Conservation (phyloP, 2,797 vertebrate genomes). For the Poliocrania exsul region DNA sequence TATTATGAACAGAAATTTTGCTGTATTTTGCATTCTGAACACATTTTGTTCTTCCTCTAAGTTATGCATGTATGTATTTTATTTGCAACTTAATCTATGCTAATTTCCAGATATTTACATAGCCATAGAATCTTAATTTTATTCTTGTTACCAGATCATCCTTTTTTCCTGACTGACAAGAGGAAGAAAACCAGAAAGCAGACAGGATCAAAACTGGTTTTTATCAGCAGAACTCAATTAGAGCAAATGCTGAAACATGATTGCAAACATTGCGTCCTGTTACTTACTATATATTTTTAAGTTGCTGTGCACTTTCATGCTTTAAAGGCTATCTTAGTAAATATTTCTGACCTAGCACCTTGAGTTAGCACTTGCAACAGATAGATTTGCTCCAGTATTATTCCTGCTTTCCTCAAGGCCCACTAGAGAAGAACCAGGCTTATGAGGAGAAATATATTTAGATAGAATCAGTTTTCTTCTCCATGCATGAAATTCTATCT, state of each 20-base stretch:
- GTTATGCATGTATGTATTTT: background rate
- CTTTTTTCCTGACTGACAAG: background rate
- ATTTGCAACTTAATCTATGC: background rate
- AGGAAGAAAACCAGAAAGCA: background rate
- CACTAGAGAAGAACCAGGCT: background rate
- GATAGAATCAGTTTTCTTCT: background rate
- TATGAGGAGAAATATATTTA: background rate
- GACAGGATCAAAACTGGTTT: background rate
- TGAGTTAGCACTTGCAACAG: background rate
- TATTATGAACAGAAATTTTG: background rate
- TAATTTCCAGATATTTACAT: constrained; percentile 15
- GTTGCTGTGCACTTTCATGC: background rate
- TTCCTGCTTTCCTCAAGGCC: background rate
- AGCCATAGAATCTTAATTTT: constrained; percentile 6
- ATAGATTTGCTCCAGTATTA: background rate
- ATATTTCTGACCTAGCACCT: background rate
- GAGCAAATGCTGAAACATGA: background rate
- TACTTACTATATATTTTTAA: background rate
- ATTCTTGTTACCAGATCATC: background rate
- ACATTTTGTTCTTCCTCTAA: constrained; percentile 17
- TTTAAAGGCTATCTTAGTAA: background rate
- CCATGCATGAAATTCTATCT: background rate
- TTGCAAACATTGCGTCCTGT: background rate
- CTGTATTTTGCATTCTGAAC: background rate
- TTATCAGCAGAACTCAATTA: background rate